Percentiles rank a stretch among this genome's conserved stretches.
These are phyloP conservation scores for Hypsibius dujardini DNA, from an alignment of 1,140 invertebrate species.

Conservation along the genomic window DNA sequence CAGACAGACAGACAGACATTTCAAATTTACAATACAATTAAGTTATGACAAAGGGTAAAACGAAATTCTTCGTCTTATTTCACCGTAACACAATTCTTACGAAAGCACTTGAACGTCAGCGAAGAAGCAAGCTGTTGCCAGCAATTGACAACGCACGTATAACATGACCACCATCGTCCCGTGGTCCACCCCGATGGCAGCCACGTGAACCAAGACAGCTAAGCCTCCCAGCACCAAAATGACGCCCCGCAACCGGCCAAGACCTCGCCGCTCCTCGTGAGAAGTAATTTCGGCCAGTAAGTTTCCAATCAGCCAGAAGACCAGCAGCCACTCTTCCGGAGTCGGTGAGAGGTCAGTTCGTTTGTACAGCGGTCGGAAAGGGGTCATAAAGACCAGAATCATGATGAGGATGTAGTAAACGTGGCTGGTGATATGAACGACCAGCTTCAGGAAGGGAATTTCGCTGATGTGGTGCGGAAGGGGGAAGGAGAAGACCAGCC, in stretches of 20 bases:
- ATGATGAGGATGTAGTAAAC: slow-evolving; percentile 5
- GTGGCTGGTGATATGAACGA: slow-evolving; percentile 9
- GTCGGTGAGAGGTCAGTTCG: background rate
- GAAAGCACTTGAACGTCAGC: slow-evolving; percentile 81
- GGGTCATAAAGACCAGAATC: slow-evolving; percentile 14
- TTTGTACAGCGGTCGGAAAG: slow-evolving; percentile 1
- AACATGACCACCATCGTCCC: slow-evolving; percentile 43
- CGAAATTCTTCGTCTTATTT: background rate
- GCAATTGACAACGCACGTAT: slow-evolving; percentile 85
- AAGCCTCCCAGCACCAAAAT: slow-evolving; percentile 74
- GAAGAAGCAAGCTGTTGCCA: slow-evolving; percentile 76
- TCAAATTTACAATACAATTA: too few relatives aligned
- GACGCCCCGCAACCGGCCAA: slow-evolving; percentile 58
- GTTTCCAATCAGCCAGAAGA: slow-evolving; percentile 86
- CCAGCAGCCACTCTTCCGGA: slow-evolving; percentile 80
- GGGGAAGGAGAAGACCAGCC: slow-evolving; percentile 86
- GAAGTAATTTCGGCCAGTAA: slow-evolving; percentile 88
- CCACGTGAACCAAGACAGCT: slow-evolving; percentile 70
- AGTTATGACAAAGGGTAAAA: too few relatives aligned
- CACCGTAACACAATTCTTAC: background rate
- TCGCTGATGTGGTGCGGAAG: slow-evolving; percentile 77
- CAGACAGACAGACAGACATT: background rate
- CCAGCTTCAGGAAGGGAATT: slow-evolving; percentile 88
- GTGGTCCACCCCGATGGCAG: slow-evolving; percentile 39
- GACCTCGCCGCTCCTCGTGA: slow-evolving; percentile 77